A percentile compares a stretch with the other conserved stretches of the same genome.
Evolutionary conservation across 1,140 invertebrate species (phyloP).

Genomic region (Agrypnia vestita): DNA sequence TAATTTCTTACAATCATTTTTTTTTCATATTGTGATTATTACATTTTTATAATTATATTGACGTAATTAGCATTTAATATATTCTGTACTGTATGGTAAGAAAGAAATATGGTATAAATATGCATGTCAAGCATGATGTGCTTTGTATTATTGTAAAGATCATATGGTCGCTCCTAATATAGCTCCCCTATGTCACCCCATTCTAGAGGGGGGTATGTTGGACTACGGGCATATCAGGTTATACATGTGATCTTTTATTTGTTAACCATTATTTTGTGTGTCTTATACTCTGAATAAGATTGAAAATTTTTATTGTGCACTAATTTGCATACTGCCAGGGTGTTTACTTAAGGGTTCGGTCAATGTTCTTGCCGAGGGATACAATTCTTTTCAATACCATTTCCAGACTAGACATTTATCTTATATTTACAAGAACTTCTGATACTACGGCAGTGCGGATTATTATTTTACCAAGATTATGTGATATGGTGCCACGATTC

Average conservation of each 20-base stretch:
- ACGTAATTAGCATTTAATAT: too few species aligned
- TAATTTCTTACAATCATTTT: too few species aligned
- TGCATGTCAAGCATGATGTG: too few species aligned
- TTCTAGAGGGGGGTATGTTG: background rate
- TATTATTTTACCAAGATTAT: too few species aligned
- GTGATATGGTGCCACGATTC: too few species aligned
- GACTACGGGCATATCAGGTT: slow-evolving; percentile 25
- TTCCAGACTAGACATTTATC: slow-evolving; percentile 31
- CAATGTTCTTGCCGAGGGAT: background rate
- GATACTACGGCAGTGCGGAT: too few species aligned
- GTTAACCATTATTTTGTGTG: slow-evolving; percentile 44
- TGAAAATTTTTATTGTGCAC: slow-evolving; percentile 24
- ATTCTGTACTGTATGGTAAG: too few species aligned
- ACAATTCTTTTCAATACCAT: background rate
- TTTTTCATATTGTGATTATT: too few species aligned
- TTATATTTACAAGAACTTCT: background rate
- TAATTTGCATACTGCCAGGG: slow-evolving; percentile 42
- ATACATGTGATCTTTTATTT: slow-evolving; percentile 46
- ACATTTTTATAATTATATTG: too few species aligned
- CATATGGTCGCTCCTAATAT: slow-evolving; percentile 25
- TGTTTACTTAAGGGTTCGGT: slow-evolving; percentile 40
- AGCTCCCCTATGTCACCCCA: slow-evolving; percentile 14
- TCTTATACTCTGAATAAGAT: slow-evolving; percentile 49
- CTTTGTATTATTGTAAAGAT: background rate
- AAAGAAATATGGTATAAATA: too few species aligned